Evolutionary conservation across 2,113 vertebrate genomes (phyloP).

Genomic region (Rhombomys opimus): DNA sequence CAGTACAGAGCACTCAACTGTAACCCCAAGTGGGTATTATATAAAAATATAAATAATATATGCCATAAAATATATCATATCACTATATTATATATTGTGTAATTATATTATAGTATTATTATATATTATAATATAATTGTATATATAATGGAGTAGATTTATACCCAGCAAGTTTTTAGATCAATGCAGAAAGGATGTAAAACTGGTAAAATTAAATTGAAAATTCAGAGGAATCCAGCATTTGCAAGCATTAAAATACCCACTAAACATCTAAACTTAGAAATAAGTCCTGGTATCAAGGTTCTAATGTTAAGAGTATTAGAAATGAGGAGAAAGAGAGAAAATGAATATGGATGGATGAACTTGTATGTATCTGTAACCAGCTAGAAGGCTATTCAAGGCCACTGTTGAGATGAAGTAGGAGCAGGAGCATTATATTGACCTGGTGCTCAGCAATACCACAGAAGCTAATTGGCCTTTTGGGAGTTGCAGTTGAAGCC

Average conservation of each 20-base stretch:
- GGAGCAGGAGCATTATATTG: not conserved
- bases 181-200: not conserved
- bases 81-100: too few species aligned
- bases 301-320: slow-evolving; percentile 1
- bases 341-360: not conserved
- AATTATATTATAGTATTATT: too few species aligned
- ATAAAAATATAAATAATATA: too few species aligned
- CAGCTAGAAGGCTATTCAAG: slow-evolving; percentile 69
- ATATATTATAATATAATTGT: too few species aligned
- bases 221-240: not conserved
- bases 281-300: not conserved
- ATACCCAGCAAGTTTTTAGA: not conserved
- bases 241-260: not conserved
- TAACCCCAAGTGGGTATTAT: too few species aligned
- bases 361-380: slow-evolving; percentile 62
- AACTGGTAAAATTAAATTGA: slow-evolving; percentile 38
- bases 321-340: not conserved
- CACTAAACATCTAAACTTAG: slow-evolving; percentile 12
- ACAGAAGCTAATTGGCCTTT: slow-evolving; percentile 75
- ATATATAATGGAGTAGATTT: not conserved
- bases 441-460: slow-evolving; percentile 59
- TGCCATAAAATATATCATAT: too few species aligned
- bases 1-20: too few species aligned
- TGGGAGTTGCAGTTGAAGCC: slow-evolving; percentile 68
- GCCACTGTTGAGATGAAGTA: slow-evolving; percentile 66